These are phyloP conservation scores for Myathropa florea DNA, from an alignment of 2,888 invertebrate genomes.

Conservation along the genomic window DNA sequence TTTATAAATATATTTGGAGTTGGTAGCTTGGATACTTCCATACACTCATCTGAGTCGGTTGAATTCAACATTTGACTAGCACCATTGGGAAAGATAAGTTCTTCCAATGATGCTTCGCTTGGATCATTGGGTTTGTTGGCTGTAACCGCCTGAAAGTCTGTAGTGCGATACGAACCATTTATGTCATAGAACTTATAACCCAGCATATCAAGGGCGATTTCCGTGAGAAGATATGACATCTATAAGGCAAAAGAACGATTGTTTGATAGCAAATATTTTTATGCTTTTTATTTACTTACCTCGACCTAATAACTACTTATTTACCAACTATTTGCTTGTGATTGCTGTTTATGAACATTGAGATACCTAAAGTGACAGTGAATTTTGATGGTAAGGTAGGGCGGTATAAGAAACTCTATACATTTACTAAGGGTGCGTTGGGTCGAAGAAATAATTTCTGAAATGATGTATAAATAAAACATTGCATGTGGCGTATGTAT, in stretches of 20 bases:
- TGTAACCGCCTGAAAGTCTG: constrained; percentile 75
- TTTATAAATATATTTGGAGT: constrained; percentile 18
- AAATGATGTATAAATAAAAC: too few species aligned
- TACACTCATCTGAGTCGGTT: constrained; percentile 46
- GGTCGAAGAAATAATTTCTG: too few species aligned
- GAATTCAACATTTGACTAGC: neutral
- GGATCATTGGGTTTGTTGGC: constrained; percentile 30
- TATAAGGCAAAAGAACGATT: neutral
- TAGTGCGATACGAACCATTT: constrained; percentile 75
- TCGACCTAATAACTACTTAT: neutral
- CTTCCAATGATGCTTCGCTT: constrained; percentile 67
- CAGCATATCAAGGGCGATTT: constrained; percentile 79
- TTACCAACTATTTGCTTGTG: neutral
- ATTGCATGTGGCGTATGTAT: too few species aligned
- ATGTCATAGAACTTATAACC: constrained; percentile 79
- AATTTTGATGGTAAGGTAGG: neutral
- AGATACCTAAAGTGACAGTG: neutral
- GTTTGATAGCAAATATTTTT: neutral
- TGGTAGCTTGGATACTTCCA: constrained; percentile 19
- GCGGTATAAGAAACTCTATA: too few species aligned
- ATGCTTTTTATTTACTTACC: too few species aligned
- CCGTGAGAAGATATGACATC: constrained; percentile 78
- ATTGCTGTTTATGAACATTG: neutral
- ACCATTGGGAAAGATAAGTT: constrained; percentile 56
- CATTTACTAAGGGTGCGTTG: too few species aligned